Evolutionary conservation across 2,113 vertebrate species (phyloP), one percentile per base, ranked within the genome.

Genomic region (Laticauda laticaudata): DNA sequence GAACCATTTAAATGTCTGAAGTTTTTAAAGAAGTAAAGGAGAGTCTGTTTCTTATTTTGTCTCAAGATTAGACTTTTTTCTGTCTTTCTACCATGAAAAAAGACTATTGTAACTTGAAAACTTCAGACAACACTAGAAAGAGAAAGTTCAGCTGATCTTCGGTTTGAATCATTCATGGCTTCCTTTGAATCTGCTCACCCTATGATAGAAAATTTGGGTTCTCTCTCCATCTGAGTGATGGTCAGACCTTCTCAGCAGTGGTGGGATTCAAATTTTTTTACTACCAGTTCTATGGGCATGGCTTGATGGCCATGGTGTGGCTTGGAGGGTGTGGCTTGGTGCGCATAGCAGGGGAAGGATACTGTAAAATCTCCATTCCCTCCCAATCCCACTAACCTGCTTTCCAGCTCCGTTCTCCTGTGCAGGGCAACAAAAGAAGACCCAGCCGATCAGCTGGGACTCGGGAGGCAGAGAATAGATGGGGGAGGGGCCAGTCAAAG

Each of bases 1-100:
- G 96, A 97, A 97, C 97, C 95, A 94, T 95, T 93, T 92, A 94
- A 45, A 90, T 96, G 95, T 96, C 93, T 1, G 39, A 94, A 95
- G 61, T 93, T 81, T 43, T 81, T 93, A 89, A 91, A 95, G 93
- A 45, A 95, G 15, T 90, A 96, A 93, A 85, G 93, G 87, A 39
- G 93, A 94, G 53, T 53, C 39, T 91, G 93, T 2, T 5, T 88
- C 88, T 93, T 95, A 81, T 94, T 39, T 95, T 95, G 8, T 6
- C 87, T 93, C 91, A 24, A 94, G 26, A 61, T 51, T 95, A 0
- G 92, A 34, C n/a, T 57, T 11, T 54, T 54, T 29, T 87, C 4
- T 43, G 91, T 85, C n/a, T 93, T 90, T 86, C 2, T 69, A 93
- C 95, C 96, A 94, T 95, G 94, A 61, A 86, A 94, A 87, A 92